Evolutionary conservation across 1,140 invertebrate genomes (phyloP).

Genomic region (Tetragnatha versicolor): DNA sequence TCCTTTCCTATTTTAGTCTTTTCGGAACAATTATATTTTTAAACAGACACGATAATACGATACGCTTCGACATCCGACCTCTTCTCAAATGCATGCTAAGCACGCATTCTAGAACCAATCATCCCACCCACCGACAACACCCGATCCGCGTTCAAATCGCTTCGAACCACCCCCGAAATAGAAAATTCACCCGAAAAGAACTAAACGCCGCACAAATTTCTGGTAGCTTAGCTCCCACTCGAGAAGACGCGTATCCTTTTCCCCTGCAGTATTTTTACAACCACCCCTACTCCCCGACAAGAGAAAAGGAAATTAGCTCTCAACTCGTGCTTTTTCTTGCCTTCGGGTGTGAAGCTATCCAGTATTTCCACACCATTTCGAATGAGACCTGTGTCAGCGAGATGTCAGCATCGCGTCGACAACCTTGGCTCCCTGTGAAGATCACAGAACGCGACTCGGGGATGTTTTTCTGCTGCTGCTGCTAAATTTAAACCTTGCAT

Average conservation of each 20-base stretch:
- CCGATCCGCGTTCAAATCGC: no score
- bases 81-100: no score
- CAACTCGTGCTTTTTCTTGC: not conserved
- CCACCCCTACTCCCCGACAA: not conserved
- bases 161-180: no score
- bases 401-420: constrained; percentile 13
- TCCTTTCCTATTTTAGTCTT: no score
- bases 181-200: no score
- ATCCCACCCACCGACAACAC: no score
- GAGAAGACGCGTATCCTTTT: not conserved
- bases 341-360: constrained; percentile 14
- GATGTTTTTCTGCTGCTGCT: not conserved
- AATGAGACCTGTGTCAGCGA: constrained; percentile 32
- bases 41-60: no score
- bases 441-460: no score
- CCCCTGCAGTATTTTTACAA: not conserved
- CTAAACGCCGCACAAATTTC: not conserved
- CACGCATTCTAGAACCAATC: no score
- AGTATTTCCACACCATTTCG: constrained; percentile 6
- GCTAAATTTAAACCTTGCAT: not conserved
- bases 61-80: no score
- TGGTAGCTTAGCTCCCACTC: not conserved
- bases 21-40: no score
- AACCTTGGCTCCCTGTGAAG: constrained; percentile 23
- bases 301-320: constrained; percentile 21